Evolutionary conservation across 2,888 invertebrate species (phyloP).

Genomic region (Mythimna pallens): DNA sequence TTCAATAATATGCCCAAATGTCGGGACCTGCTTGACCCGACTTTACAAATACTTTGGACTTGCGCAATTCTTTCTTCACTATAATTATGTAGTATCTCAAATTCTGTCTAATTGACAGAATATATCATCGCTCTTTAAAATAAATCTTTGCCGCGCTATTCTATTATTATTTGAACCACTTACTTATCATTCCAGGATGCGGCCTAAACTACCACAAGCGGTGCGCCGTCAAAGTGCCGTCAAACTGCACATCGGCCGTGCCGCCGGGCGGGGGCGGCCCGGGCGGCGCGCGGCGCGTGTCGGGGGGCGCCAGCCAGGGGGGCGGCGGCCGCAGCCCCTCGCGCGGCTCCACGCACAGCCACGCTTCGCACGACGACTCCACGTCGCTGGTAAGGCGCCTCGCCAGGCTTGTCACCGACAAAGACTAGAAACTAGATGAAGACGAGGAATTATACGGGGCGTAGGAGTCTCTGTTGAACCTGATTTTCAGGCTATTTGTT

Average conservation of each 20-base stretch:
- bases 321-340: slow-evolving; percentile 93
- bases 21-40: too few species aligned
- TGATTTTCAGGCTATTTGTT: not conserved
- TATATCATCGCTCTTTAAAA: too few species aligned
- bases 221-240: slow-evolving; percentile 98
- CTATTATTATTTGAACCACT: not conserved
- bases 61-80: too few species aligned
- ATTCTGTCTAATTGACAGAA: too few species aligned
- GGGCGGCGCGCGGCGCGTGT: slow-evolving; percentile 72
- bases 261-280: slow-evolving; percentile 62
- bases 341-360: slow-evolving; percentile 92
- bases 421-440: slow-evolving; percentile 58
- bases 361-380: slow-evolving; percentile 90
- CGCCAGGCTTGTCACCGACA: slow-evolving; percentile 90
- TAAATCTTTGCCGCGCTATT: not conserved
- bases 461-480: not conserved
- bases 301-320: slow-evolving; percentile 67
- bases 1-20: too few species aligned
- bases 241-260: slow-evolving; percentile 93
- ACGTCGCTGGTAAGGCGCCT: slow-evolving; percentile 94
- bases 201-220: slow-evolving; percentile 99
- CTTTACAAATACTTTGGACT: too few species aligned
- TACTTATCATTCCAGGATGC: slow-evolving; percentile 93
- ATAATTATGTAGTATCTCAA: too few species aligned
- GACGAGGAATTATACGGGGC: not conserved